Conservation (phyloP, 2,888 invertebrate genomes). For the Eupithecia pulchellata region DNA sequence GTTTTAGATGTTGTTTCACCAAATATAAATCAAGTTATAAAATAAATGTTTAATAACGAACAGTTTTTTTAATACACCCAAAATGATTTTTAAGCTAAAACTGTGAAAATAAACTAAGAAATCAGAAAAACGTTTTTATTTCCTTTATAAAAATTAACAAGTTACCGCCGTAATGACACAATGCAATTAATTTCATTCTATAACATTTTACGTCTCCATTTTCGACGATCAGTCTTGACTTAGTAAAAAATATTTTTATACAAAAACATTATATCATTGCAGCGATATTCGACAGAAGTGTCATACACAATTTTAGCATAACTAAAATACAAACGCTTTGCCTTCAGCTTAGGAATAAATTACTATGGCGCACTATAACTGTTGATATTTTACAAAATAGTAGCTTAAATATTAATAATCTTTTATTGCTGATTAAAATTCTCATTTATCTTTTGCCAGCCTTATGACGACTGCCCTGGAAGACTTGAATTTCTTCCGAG, state of each 20-base stretch:
- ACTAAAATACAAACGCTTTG: slow-evolving; percentile 30
- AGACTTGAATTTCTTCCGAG: neutral
- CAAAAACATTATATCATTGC: slow-evolving; percentile 46
- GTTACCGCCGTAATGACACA: slow-evolving; percentile 60
- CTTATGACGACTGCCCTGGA: neutral
- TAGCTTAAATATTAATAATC: neutral
- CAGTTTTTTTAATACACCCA: slow-evolving; percentile 22
- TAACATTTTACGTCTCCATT: slow-evolving; percentile 21
- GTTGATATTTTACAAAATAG: neutral
- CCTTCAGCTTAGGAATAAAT: slow-evolving; percentile 25
- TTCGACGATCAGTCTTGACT: slow-evolving; percentile 30
- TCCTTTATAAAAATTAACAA: slow-evolving; percentile 54
- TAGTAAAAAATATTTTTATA: slow-evolving; percentile 3
- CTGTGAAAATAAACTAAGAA: slow-evolving; percentile 34
- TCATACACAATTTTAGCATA: slow-evolving; percentile 46
- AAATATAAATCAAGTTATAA: slow-evolving; percentile 54
- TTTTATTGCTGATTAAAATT: neutral
- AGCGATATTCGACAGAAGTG: slow-evolving; percentile 43
- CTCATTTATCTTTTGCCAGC: neutral
- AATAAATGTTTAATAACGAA: slow-evolving; percentile 51
- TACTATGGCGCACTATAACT: slow-evolving; percentile 11
- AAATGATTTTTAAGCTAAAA: neutral
- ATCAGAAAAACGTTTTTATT: slow-evolving; percentile 58
- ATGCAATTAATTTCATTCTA: slow-evolving; percentile 49
- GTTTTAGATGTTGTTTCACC: slow-evolving; percentile 64